A percentile compares a stretch with the other conserved stretches of the same genome.
These are phyloP conservation scores for Neodiprion pinetum DNA, from an alignment of 1,140 invertebrate species.

Conservation along the genomic window DNA sequence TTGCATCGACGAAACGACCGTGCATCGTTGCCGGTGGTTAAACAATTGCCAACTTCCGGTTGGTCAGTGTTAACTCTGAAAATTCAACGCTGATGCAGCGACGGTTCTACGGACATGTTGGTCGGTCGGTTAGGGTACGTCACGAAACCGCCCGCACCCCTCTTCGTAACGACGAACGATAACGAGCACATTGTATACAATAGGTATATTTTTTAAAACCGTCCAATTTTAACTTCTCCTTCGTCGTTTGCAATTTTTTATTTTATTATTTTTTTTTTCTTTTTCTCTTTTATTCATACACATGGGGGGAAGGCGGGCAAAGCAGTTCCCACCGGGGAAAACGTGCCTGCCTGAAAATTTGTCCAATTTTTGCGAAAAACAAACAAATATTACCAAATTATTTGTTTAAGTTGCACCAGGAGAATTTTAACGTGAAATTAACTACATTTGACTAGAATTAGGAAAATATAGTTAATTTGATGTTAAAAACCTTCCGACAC, in stretches of 20 bases:
- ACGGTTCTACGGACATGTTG: background rate
- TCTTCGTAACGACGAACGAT: background rate
- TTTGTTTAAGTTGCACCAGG: too few relatives aligned
- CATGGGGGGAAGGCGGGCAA: background rate
- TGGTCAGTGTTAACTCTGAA: background rate
- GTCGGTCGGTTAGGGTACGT: too few relatives aligned
- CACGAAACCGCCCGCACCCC: background rate
- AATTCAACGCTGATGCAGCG: slow-evolving; percentile 6
- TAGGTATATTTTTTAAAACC: background rate
- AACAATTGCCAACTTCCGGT: slow-evolving; percentile 2
- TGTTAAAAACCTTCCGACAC: too few relatives aligned
- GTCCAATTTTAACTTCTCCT: background rate
- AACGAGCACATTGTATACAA: background rate
- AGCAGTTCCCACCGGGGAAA: too few relatives aligned
- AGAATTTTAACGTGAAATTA: too few relatives aligned
- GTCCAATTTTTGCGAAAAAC: too few relatives aligned
- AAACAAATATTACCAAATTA: too few relatives aligned
- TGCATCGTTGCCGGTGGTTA: background rate
- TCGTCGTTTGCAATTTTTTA: background rate
- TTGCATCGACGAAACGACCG: background rate
- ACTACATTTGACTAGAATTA: too few relatives aligned
- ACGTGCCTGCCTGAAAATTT: too few relatives aligned
- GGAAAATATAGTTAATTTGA: too few relatives aligned
- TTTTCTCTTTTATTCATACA: slow-evolving; percentile 17
- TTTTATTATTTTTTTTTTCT: slow-evolving; percentile 25